Evolutionary conservation across 2,113 vertebrate species (phyloP), one percentile per base, ranked within the genome.

Genomic region (Megatriorchis doriae): DNA sequence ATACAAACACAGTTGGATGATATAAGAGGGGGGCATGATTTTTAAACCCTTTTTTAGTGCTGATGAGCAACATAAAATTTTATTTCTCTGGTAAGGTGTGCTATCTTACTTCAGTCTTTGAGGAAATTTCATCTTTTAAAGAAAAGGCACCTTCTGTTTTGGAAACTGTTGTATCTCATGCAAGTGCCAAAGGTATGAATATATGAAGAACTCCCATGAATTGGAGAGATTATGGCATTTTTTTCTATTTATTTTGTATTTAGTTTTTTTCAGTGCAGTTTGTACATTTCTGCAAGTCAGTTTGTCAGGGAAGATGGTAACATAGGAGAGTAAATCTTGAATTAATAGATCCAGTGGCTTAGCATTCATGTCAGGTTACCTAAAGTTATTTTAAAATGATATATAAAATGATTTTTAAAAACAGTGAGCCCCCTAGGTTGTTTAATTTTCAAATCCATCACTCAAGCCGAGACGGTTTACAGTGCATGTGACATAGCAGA

Each of bases 361-460:
- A 84, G 45, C 73, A 86, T 96, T 95, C 18, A 0, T 77, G 86
- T 73, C 81, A 75, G 59, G 89, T 88, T 87, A 81, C 62, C 65
- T 86, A 36, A 82, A 91, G 96, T 97, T 97, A 90, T 93, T 97
- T 96, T 96, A 86, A 97, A 97, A 93, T 95, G 58, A 92, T 90
- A 95, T 66, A 90, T 92, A 62, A 95, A 95, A 96, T 83, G 56
- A 55, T 86, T 97, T 95, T 96, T 94, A 94, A 93, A 94, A 97
- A 96, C 83, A 95, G 65, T 74, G 53, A 94, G 82, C 89, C 87
- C 94, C 88, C 68, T 95, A 94, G 94, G 83, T 90, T 78, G 96
- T 96, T 97, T 97, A 93, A 97, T 96, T 96, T 96, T 92, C 82
- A 96, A 95, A 97, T 93, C 81, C 55, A 86, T 97, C 94, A 92